phyloP scores from a whole-genome alignment of 1,140 invertebrate species.

The Bradysia coprophila region DNA sequence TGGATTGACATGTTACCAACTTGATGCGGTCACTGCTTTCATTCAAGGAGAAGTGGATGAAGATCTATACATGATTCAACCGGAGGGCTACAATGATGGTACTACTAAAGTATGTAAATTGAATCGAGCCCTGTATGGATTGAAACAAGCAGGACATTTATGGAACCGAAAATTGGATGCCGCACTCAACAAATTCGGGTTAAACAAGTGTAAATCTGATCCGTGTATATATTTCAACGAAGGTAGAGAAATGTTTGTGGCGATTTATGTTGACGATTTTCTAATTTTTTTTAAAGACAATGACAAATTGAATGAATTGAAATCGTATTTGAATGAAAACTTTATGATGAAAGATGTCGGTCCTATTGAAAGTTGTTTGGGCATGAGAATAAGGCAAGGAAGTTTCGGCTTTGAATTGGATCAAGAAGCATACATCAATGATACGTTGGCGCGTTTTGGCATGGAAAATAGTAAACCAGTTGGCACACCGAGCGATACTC shows the following conservation, averaged over 20 bases:
- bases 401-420: slow-evolving; percentile 11
- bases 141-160: background rate
- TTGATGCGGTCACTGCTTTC: slow-evolving; percentile 11
- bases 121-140: background rate
- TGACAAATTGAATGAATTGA: slow-evolving; percentile 7
- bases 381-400: slow-evolving; percentile 13
- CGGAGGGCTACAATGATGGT: slow-evolving; percentile 6
- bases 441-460: slow-evolving; percentile 10
- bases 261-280: slow-evolving; percentile 15
- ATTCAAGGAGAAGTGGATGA: slow-evolving; percentile 10
- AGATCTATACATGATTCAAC: slow-evolving; percentile 22
- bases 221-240: slow-evolving; percentile 11
- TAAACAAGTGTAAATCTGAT: slow-evolving; percentile 5
- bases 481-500: slow-evolving; percentile 8
- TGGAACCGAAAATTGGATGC: slow-evolving; percentile 17
- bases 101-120: slow-evolving; percentile 3
- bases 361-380: slow-evolving; percentile 12
- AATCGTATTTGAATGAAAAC: slow-evolving; percentile 7
- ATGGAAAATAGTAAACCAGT: slow-evolving; percentile 13
- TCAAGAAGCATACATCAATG: slow-evolving; percentile 17
- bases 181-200: too few relatives aligned
- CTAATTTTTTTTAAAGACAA: slow-evolving; percentile 8
- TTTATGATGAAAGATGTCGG: slow-evolving; percentile 13
- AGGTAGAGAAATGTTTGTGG: slow-evolving; percentile 6
- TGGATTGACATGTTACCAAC: slow-evolving; percentile 9